Evolutionary conservation across 2,888 invertebrate species (phyloP).

Genomic region (Lingula anatina): DNA sequence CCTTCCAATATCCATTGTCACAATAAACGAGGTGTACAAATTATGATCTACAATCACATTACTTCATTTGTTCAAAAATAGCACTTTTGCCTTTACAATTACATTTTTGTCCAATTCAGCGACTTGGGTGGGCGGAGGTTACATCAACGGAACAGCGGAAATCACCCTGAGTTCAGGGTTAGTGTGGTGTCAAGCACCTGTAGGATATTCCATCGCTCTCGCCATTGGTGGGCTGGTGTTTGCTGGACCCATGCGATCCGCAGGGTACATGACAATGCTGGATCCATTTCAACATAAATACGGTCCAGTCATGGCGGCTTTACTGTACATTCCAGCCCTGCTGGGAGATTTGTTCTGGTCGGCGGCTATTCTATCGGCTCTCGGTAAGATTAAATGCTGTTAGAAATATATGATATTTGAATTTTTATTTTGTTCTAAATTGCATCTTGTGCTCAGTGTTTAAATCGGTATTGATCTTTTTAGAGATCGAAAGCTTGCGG

Average conservation of each 20-base stretch:
- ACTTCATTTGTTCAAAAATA: too few species aligned
- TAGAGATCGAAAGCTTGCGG: too few species aligned
- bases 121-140: constrained; percentile 99
- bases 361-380: constrained; percentile 37
- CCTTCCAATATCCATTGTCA: too few species aligned
- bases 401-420: too few species aligned
- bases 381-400: constrained; percentile 34
- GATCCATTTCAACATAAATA: constrained; percentile 35
- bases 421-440: too few species aligned
- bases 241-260: constrained; percentile 32
- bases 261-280: constrained; percentile 54
- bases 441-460: too few species aligned
- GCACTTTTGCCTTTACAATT: too few species aligned
- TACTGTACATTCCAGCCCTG: constrained; percentile 38
- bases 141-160: constrained; percentile 98
- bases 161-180: constrained; percentile 81
- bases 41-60: too few species aligned
- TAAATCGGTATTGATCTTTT: too few species aligned
- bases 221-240: constrained; percentile 71
- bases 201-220: constrained; percentile 93
- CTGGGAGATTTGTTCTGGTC: constrained; percentile 43
- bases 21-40: too few species aligned
- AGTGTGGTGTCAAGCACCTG: constrained; percentile 98
- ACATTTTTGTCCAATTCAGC: constrained; percentile 60
- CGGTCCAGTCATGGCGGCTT: constrained; percentile 30